Evolutionary conservation across 30 jellyfish, hydroid and myxozoan species (phyloP).

Genomic region (Pelagia noctiluca): DNA sequence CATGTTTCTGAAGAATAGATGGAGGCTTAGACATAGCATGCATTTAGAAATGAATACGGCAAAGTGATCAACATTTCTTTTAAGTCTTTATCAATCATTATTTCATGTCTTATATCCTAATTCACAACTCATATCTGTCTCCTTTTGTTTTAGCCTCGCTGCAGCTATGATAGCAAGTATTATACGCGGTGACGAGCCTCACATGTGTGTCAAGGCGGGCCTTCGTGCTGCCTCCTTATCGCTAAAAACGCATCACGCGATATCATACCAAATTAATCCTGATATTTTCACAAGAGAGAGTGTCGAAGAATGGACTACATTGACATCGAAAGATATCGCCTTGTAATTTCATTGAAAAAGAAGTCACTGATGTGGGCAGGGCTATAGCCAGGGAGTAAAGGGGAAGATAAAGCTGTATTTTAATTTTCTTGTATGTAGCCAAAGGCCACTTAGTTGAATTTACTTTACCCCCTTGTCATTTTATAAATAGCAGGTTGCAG

Average conservation of each 20-base stretch:
- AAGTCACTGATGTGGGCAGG: too few relatives aligned
- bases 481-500: too few relatives aligned
- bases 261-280: constrained; percentile 54
- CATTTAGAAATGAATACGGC: neutral
- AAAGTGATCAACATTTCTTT: neutral
- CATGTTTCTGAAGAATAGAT: too few relatives aligned
- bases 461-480: too few relatives aligned
- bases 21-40: neutral
- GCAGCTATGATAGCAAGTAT: constrained; percentile 81
- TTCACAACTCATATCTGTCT: neutral
- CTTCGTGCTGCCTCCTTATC: constrained; percentile 76
- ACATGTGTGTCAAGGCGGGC: constrained; percentile 79
- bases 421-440: too few relatives aligned
- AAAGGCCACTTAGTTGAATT: too few relatives aligned
- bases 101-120: neutral
- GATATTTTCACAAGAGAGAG: constrained; percentile 39
- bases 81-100: neutral
- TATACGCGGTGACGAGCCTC: constrained; percentile 74
- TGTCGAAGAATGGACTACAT: constrained; percentile 71
- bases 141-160: constrained; percentile 74
- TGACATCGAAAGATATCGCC: constrained; percentile 61
- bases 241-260: constrained; percentile 65
- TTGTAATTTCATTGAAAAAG: too few relatives aligned
- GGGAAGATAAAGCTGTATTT: too few relatives aligned
- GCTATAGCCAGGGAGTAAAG: too few relatives aligned